These are phyloP conservation scores for Zophobas morio DNA, from an alignment of 1,140 invertebrate species.

Conservation along the genomic window DNA sequence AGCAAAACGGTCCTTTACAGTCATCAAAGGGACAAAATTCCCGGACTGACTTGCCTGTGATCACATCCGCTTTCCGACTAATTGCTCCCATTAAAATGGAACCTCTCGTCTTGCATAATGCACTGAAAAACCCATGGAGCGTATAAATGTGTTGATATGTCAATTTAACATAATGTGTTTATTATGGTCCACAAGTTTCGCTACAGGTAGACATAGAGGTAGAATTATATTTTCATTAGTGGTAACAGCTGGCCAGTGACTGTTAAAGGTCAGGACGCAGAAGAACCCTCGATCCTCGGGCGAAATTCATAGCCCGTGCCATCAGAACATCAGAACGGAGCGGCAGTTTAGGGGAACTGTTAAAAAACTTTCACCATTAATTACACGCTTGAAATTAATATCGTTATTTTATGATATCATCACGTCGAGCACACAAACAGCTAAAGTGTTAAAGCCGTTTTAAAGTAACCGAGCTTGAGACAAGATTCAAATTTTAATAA, in stretches of 20 bases:
- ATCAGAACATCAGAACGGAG: neutral
- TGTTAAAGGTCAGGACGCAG: constrained; percentile 18
- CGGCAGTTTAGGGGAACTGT: constrained; percentile 1
- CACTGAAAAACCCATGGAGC: constrained; percentile 33
- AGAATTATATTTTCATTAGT: constrained; percentile 48
- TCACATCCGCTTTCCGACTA: constrained; percentile 14
- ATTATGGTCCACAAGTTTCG: constrained; percentile 15
- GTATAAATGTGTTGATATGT: constrained; percentile 41
- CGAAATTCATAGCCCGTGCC: constrained; percentile 14
- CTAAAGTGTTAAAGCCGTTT: constrained; percentile 8
- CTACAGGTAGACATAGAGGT: constrained; percentile 19
- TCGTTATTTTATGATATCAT: constrained; percentile 26
- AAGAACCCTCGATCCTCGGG: constrained; percentile 4
- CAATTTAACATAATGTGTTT: constrained; percentile 42
- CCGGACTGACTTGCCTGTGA: constrained; percentile 5
- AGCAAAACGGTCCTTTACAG: constrained; percentile 3
- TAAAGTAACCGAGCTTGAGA: neutral
- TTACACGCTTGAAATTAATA: constrained; percentile 32
- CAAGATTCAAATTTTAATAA: neutral
- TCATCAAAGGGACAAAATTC: constrained; percentile 13
- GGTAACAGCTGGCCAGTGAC: constrained; percentile 43
- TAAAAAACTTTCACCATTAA: constrained; percentile 43
- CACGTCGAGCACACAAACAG: constrained; percentile 7
- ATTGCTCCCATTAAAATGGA: constrained; percentile 20
- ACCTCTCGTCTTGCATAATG: constrained; percentile 7